A percentile compares a stretch with the other conserved stretches of the same genome.
phyloP scores from a whole-genome alignment of 2,888 invertebrate genomes.

The Syritta pipiens region DNA sequence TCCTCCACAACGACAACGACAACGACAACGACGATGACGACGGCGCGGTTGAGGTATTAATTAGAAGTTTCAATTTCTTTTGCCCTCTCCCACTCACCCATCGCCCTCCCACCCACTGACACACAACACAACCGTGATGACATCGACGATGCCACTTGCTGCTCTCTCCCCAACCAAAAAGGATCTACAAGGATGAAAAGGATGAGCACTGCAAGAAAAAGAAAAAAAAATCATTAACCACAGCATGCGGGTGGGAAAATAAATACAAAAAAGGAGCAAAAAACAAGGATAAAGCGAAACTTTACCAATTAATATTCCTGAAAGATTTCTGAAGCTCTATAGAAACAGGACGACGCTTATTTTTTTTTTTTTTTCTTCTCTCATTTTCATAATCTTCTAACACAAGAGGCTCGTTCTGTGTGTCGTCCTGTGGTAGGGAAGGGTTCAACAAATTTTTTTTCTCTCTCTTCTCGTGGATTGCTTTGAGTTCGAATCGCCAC shows the following conservation, averaged over 20 bases:
- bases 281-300: conserved; percentile 42
- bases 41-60: conserved; percentile 55
- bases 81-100: conserved; percentile 32
- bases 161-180: conserved; percentile 3
- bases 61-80: conserved; percentile 69
- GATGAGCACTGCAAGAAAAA: background rate
- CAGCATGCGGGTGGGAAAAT: conserved; percentile 32
- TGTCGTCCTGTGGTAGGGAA: background rate
- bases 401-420: conserved; percentile 6
- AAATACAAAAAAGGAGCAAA: conserved; percentile 33
- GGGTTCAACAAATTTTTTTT: conserved; percentile 7
- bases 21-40: conserved; percentile 14
- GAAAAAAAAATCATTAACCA: conserved; percentile 28
- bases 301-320: conserved; percentile 67
- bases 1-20: conserved; percentile 15
- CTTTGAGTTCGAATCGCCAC: conserved; percentile 6
- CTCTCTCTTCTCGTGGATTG: background rate
- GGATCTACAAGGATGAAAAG: conserved; percentile 17
- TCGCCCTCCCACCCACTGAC: too few relatives aligned
- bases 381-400: conserved; percentile 48
- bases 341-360: conserved; percentile 5
- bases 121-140: conserved; percentile 38
- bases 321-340: conserved; percentile 53
- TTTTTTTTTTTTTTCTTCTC: background rate
- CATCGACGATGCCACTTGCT: conserved; percentile 57